These are phyloP conservation scores for Galerucella pusilla DNA, from an alignment of 2,888 invertebrate species.

Conservation along the genomic window DNA sequence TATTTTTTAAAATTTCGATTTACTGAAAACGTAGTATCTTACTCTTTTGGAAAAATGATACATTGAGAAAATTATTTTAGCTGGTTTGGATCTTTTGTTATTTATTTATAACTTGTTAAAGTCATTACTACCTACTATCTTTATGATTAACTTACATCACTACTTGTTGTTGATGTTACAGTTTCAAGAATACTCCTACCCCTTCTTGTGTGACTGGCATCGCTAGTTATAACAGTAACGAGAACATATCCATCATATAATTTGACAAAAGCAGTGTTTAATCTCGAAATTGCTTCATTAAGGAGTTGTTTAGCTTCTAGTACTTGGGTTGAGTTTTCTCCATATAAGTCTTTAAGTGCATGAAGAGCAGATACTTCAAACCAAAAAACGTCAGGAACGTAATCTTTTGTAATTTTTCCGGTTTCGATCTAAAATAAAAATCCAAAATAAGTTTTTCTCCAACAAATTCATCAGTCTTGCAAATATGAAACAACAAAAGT, in stretches of 20 bases:
- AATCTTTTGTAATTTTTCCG: slow-evolving; percentile 68
- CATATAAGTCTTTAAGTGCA: slow-evolving; percentile 73
- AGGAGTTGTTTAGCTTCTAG: slow-evolving; percentile 75
- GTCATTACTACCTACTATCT: not conserved
- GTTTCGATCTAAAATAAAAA: slow-evolving; percentile 52
- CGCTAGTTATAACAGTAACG: slow-evolving; percentile 74
- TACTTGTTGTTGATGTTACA: slow-evolving; percentile 14
- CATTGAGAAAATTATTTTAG: no score
- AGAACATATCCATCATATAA: slow-evolving; percentile 71
- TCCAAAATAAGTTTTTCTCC: no score
- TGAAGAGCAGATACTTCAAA: slow-evolving; percentile 73
- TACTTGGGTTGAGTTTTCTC: slow-evolving; percentile 72
- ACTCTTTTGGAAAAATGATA: no score
- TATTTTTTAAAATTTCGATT: no score
- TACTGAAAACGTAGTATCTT: no score
- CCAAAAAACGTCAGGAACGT: slow-evolving; percentile 74
- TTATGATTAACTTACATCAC: slow-evolving; percentile 46
- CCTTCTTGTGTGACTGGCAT: slow-evolving; percentile 73
- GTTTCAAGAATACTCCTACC: slow-evolving; percentile 57
- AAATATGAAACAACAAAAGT: no score
- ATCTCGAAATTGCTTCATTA: slow-evolving; percentile 67
- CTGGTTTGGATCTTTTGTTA: no score
- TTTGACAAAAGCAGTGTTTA: slow-evolving; percentile 69
- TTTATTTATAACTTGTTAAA: not conserved
- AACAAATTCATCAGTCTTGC: no score